Evolutionary conservation across 2,797 vertebrate genomes (phyloP), one percentile per base, ranked within the genome.

Genomic region (Myotis findleyi): DNA sequence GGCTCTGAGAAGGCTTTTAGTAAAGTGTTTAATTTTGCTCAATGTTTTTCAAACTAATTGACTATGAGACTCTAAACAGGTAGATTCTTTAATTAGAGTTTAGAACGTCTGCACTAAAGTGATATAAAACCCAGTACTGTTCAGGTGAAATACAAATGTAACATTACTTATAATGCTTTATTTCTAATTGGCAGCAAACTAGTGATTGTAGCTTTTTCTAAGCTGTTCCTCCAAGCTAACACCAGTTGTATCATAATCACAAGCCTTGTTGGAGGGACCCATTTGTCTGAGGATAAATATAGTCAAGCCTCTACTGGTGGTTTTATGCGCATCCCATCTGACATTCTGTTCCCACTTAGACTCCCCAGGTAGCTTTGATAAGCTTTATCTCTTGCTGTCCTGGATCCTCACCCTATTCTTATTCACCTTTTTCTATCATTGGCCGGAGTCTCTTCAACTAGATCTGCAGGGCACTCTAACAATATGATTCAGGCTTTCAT

Each of bases 21-120:
- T 47, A 88, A 94, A 57, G 68, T 38, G 3, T 55, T 84, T 76
- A 51, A 44, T 57, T 83, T 95, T 84, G 36, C 4, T 62, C 93
- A 80, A 75, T 51, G 11, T 36, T 62, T 86, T 88, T 68, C 12
- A 71, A 7, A 30, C 20, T 76, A 62, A 57, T 13, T 59, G 47
- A 72, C 30, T 21, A 47, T 7, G 36, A 41, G 62, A 41, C 16
- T 16, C 47, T 92, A 27, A n/a, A 83, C 53, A 59, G 14, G 23
- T 33, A 36, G 20, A 33, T 66, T 89, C 71, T 59, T 93, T 76
- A 68, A 75, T 47, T 83, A 87, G 53, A 47, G 4, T 90, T 76
- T 81, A 80, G 66, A 82, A 47, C 18, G 73, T 95, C 41, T 76
- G 51, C 21, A 47, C 57, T 49, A 49, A 89, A 91, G 21, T 30